These are phyloP conservation scores for Apeltes quadracus DNA, from an alignment of 2,113 vertebrate species.

Conservation along the genomic window DNA sequence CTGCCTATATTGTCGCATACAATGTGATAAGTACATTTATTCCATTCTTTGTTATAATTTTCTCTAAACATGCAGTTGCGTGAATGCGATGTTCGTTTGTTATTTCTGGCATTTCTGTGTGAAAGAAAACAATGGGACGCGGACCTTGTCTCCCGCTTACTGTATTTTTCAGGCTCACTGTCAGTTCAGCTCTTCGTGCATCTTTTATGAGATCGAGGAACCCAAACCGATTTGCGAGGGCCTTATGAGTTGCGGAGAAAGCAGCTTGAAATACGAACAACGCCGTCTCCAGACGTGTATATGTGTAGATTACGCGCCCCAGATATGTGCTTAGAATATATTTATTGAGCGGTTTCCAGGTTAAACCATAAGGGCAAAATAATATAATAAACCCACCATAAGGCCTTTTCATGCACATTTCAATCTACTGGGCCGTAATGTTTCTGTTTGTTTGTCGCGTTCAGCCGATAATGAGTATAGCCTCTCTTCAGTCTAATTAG, in stretches of 20 bases:
- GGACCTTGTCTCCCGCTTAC: neutral
- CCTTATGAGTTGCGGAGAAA: neutral
- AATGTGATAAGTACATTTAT: neutral
- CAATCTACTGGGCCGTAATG: neutral
- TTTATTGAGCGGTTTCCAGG: neutral
- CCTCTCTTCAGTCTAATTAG: conserved; percentile 34
- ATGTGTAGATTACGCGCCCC: neutral
- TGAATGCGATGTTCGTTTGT: neutral
- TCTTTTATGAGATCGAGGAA: conserved; percentile 8
- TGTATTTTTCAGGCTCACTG: neutral
- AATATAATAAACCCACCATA: neutral
- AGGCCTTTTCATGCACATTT: neutral
- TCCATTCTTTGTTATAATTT: neutral
- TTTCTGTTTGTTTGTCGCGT: conserved; percentile 23
- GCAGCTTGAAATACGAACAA: neutral
- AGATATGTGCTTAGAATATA: neutral
- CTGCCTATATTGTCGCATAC: neutral
- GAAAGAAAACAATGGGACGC: neutral
- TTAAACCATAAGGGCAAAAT: neutral
- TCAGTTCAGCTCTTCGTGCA: neutral
- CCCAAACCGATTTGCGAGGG: too few relatives aligned
- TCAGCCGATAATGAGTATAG: neutral
- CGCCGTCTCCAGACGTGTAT: neutral
- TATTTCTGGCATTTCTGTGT: neutral
- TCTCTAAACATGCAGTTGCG: neutral